Base-by-base conservation (phyloP, 1,140 invertebrate genomes). In the Probaryconus sp. region DNA sequence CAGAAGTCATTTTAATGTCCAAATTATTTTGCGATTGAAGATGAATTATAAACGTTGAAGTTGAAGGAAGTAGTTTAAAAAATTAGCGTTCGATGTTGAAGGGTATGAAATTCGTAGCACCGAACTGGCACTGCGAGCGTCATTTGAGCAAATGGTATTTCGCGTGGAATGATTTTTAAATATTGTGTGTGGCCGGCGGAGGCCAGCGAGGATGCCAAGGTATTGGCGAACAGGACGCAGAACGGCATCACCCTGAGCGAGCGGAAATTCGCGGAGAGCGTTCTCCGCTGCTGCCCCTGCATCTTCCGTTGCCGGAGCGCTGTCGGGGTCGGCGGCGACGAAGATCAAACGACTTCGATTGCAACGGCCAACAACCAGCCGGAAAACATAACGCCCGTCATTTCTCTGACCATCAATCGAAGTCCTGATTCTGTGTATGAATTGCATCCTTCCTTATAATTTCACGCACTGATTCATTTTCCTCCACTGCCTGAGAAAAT, bases 201-300 rank as follows among this genome's bases (percentile, higher is more conserved):
- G 64, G 56, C 50, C 38, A 79, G 76, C 17, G 77, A 84, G 6
- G 72, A 76, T 33, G 58, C 56, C 10, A 82, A 81, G n/a, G 67
- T 35, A 11, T 45, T 78, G 48, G 70, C 56, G 10, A 63, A 53
- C 24, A 35, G 71, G 5, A 65, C 55, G 11, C 45, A 48, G 3
- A 68, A 53, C 37, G 51, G 53, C 42, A 24, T 68, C 38, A 64
- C 11, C 7, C 56, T 60, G 58, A 74, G 53, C 18, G 77, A 79
- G n/a, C 50, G 50, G 1, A 83, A 80, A 42, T 71, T 85, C 30
- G 63, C 78, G 4, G 69, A 79, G 5, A 76, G 68, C 24, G 64
- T 86, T 51, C 77, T 88, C 6, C 80, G 80, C 13, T 88, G 86
- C 38, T 88, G 86, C 18, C 86, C 86, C 0, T 88, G 86, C 35